phyloP scores from a whole-genome alignment of 1,140 invertebrate genomes.

The Gonatopus flavifemur region DNA sequence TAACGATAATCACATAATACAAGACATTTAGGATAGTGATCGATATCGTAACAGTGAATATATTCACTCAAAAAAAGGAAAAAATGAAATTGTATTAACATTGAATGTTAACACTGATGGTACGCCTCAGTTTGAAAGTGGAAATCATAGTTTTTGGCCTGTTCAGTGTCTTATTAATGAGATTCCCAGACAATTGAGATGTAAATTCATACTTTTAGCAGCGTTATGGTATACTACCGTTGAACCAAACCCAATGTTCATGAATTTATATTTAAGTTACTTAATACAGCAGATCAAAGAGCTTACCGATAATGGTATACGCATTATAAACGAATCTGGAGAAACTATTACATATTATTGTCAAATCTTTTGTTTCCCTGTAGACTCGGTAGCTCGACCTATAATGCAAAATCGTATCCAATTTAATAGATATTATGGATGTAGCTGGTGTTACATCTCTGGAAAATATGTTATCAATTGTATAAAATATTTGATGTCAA shows the following conservation, averaged over 20 bases:
- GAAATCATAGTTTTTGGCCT: conserved; percentile 20
- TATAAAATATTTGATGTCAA: conserved; percentile 1
- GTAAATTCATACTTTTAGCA: conserved; percentile 19
- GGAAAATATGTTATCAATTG: neutral
- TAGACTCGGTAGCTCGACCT: too few relatives aligned
- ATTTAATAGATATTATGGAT: conserved; percentile 15
- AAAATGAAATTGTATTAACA: conserved; percentile 15
- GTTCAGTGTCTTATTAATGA: conserved; percentile 23
- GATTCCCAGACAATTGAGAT: conserved; percentile 17
- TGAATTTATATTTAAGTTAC: conserved; percentile 19
- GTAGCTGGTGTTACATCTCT: too few relatives aligned
- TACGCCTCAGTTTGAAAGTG: conserved; percentile 12
- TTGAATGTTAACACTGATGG: conserved; percentile 26
- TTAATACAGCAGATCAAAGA: conserved; percentile 14
- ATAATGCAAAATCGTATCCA: conserved; percentile 19
- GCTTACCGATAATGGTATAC: conserved; percentile 16
- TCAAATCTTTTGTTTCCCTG: conserved; percentile 12
- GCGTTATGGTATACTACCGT: conserved; percentile 16
- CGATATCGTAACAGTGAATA: conserved; percentile 16
- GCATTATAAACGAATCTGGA: neutral
- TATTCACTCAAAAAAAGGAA: conserved; percentile 8
- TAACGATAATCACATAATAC: conserved; percentile 12
- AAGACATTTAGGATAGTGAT: conserved; percentile 14
- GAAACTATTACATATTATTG: conserved; percentile 11
- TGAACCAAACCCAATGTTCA: conserved; percentile 16